Conservation (phyloP, 2,888 invertebrate species). For the Tenthredo mesomela region DNA sequence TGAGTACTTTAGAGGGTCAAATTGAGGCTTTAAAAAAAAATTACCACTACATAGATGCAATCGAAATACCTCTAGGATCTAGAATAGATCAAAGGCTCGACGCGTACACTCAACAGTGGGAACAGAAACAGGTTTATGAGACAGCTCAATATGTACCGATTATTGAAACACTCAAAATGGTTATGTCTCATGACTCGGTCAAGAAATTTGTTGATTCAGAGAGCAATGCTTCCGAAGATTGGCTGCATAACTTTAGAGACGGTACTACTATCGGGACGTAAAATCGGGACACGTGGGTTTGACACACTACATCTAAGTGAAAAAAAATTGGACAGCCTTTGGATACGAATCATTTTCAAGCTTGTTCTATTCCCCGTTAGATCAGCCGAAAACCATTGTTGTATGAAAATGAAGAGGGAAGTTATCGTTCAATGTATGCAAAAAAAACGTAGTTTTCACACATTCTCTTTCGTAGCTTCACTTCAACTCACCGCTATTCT, state of each 20-base stretch:
- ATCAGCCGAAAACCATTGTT: too few species aligned
- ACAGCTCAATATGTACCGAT: slow-evolving; percentile 4
- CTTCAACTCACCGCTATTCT: too few species aligned
- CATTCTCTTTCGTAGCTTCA: too few species aligned
- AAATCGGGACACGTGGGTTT: too few species aligned
- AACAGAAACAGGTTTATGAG: not conserved
- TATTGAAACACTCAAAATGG: not conserved
- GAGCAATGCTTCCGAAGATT: not conserved
- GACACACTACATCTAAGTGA: too few species aligned
- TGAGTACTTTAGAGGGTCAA: not conserved
- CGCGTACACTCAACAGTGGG: not conserved
- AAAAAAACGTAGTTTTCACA: too few species aligned
- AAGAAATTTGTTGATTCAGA: not conserved
- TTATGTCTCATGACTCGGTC: not conserved
- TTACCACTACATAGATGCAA: not conserved
- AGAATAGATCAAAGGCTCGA: not conserved
- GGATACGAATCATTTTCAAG: too few species aligned
- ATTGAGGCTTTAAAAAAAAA: not conserved
- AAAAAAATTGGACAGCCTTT: too few species aligned
- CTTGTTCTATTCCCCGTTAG: too few species aligned
- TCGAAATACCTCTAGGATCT: not conserved
- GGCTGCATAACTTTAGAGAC: slow-evolving; percentile 38
- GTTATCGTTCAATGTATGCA: too few species aligned
- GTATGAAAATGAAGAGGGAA: too few species aligned
- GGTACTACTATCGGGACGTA: not conserved